A percentile compares a stretch with the other conserved stretches of the same genome.
phyloP scores from a whole-genome alignment of 2,797 vertebrate genomes.

The Lacerta bilineata region DNA sequence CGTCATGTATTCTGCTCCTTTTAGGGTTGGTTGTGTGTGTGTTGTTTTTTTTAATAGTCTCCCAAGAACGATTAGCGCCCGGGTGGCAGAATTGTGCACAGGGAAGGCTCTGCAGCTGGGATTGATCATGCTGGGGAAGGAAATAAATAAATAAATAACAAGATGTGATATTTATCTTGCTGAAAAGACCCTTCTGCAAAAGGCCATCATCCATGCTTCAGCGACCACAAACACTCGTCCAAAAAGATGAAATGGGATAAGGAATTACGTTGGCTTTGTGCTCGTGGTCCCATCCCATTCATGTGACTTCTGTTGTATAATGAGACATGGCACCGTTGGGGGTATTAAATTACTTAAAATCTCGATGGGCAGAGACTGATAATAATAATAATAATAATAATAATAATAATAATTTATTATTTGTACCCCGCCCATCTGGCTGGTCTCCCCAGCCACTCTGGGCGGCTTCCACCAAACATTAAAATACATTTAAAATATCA shows the following conservation, averaged over 20 bases:
- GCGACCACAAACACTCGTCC: neutral
- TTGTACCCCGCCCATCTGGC: too few relatives aligned
- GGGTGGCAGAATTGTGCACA: neutral
- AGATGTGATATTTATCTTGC: neutral
- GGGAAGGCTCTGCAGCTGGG: neutral
- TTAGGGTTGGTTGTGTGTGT: neutral
- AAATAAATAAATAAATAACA: neutral
- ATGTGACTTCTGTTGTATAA: neutral
- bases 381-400: too few relatives aligned
- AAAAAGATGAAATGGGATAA: constrained; percentile 1
- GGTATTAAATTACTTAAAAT: neutral
- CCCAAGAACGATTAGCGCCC: neutral
- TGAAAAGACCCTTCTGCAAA: neutral
- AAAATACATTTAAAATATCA: too few relatives aligned
- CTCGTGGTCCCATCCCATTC: neutral
- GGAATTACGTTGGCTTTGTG: neutral
- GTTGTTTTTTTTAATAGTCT: constrained; percentile 2
- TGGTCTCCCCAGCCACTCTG: too few relatives aligned
- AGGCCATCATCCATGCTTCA: neutral
- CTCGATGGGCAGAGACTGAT: too few relatives aligned
- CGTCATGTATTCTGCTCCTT: neutral
- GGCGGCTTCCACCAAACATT: too few relatives aligned
- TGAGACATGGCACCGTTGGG: neutral
- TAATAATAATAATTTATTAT: too few relatives aligned
- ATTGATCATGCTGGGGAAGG: neutral